Percentiles rank a stretch among this genome's conserved stretches.
phyloP scores from a whole-genome alignment of 2,113 vertebrate species.

The Catharus fuscescens region DNA sequence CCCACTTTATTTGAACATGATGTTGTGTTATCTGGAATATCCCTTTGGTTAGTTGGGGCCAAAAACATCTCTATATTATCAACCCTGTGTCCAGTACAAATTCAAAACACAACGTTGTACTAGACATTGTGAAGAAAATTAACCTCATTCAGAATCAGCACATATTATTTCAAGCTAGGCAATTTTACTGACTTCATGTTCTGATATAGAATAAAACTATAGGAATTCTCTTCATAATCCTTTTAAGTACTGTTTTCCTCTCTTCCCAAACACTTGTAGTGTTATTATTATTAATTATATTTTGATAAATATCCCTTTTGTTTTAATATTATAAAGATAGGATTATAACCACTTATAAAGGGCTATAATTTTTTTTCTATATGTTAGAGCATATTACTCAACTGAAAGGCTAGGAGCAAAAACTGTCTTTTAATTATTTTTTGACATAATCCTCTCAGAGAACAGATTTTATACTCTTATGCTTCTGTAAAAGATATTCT shows the following conservation, averaged over 20 bases:
- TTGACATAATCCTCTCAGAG: not conserved
- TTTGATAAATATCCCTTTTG: not conserved
- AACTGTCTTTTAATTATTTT: not conserved
- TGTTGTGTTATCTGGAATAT: not conserved
- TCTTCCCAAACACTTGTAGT: not conserved
- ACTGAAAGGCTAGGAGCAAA: not conserved
- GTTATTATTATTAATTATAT: not conserved
- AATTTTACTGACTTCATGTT: not conserved
- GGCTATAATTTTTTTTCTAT: not conserved
- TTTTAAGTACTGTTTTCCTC: not conserved
- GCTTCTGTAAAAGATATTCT: not conserved
- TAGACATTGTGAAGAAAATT: not conserved
- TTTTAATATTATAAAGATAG: not conserved
- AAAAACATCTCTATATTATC: not conserved
- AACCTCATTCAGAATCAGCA: not conserved
- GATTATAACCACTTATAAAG: not conserved
- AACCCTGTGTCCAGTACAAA: not conserved
- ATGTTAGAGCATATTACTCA: not conserved
- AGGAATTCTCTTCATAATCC: not conserved
- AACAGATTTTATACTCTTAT: not conserved
- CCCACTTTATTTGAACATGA: not conserved
- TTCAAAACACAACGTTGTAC: accelerated
- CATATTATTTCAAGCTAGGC: not conserved
- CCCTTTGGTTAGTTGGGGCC: not conserved
- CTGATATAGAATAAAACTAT: not conserved